Percentiles rank a stretch among this genome's conserved stretches.
These are phyloP conservation scores for Chascanopsetta lugubris DNA, from an alignment of 2,113 vertebrate genomes.

Conservation along the genomic window DNA sequence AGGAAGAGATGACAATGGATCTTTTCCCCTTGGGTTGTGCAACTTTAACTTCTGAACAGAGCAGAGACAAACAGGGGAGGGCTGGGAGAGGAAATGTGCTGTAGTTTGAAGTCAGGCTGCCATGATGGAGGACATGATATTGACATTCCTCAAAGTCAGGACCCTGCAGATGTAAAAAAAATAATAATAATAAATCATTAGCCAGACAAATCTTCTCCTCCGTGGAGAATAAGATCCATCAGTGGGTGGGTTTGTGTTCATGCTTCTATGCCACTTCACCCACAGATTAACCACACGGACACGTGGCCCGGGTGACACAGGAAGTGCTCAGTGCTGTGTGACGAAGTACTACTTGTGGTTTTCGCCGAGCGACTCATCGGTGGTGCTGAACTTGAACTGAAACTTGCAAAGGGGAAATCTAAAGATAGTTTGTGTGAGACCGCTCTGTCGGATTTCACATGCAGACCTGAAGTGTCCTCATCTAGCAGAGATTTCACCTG, in stretches of 20 bases:
- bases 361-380: background rate
- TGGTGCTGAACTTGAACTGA: background rate
- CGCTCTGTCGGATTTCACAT: slow-evolving; percentile 1
- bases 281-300: slow-evolving; percentile 39
- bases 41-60: slow-evolving; percentile 41
- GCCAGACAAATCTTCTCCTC: slow-evolving; percentile 29
- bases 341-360: slow-evolving; percentile 38
- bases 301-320: slow-evolving; percentile 27
- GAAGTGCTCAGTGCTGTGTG: slow-evolving; percentile 33
- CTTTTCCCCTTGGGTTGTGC: slow-evolving; percentile 53
- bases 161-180: slow-evolving; percentile 15
- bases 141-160: slow-evolving; percentile 8
- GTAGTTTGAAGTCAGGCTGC: slow-evolving; percentile 43
- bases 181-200: too few species aligned
- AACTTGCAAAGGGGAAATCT: background rate
- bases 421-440: slow-evolving; percentile 11
- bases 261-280: slow-evolving; percentile 22
- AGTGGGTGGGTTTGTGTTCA: slow-evolving; percentile 59
- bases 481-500: background rate
- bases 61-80: slow-evolving; percentile 57
- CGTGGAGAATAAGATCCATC: slow-evolving; percentile 25
- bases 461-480: background rate
- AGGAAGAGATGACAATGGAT: slow-evolving; percentile 75
- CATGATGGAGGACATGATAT: slow-evolving; percentile 43
- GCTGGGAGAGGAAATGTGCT: slow-evolving; percentile 58